These are phyloP conservation scores for Drosophila takahashii DNA, from an alignment of 1,140 invertebrate genomes.

Conservation along the genomic window DNA sequence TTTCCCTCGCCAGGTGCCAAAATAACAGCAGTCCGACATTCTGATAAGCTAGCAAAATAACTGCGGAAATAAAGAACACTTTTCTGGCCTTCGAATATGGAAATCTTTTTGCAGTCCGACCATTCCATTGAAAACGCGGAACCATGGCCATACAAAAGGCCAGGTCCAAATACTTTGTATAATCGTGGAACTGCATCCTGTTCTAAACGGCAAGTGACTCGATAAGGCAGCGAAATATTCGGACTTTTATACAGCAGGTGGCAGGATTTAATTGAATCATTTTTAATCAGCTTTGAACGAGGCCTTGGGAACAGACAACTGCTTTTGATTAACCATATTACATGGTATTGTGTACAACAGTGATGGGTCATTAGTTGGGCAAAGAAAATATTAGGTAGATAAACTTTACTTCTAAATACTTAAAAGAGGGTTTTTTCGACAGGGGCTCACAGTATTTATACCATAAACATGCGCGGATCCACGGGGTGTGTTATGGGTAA, in stretches of 20 bases:
- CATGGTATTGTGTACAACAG: too few species aligned
- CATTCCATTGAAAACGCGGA: neutral
- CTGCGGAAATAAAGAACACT: neutral
- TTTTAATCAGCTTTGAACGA: neutral
- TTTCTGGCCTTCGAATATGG: neutral
- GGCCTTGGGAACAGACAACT: slow-evolving; percentile 9
- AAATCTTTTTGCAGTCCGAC: too few species aligned
- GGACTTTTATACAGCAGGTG: slow-evolving; percentile 27
- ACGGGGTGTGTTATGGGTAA: too few species aligned
- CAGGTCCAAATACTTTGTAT: neutral
- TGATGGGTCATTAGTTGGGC: too few species aligned
- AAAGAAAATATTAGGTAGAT: too few species aligned
- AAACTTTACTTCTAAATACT: too few species aligned
- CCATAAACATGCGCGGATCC: too few species aligned
- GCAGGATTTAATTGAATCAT: neutral
- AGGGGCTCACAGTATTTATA: too few species aligned
- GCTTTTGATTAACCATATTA: neutral
- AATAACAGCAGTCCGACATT: neutral
- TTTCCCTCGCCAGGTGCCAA: too few species aligned
- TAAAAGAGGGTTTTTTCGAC: too few species aligned
- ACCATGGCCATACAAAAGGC: neutral
- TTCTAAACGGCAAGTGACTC: neutral
- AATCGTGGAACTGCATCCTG: neutral
- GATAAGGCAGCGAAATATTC: neutral
- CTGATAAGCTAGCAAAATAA: neutral